Conservation (phyloP, 2,888 invertebrate genomes). For the Parthenolecanium corni region DNA sequence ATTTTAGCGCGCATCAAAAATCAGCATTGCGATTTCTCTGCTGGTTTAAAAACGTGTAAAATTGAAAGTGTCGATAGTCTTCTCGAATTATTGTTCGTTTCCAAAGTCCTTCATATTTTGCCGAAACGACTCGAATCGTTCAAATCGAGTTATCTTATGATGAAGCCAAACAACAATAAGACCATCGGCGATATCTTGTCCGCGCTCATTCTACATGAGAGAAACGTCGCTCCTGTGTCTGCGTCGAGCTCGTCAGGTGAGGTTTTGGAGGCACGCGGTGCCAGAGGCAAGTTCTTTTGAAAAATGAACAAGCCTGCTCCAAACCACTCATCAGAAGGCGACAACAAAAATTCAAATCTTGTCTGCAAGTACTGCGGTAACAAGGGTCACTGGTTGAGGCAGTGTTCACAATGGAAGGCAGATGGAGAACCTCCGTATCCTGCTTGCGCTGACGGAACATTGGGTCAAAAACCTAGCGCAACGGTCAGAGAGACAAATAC, state of each 20-base stretch:
- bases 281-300: too few species aligned
- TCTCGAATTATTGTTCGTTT: slow-evolving; percentile 18
- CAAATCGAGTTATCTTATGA: slow-evolving; percentile 28
- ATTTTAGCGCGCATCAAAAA: slow-evolving; percentile 21
- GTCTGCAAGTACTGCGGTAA: slow-evolving; percentile 34
- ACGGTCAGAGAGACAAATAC: slow-evolving; percentile 19
- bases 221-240: slow-evolving; percentile 20
- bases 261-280: too few species aligned
- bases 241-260: too few species aligned
- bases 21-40: slow-evolving; percentile 19
- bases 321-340: too few species aligned
- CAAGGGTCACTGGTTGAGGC: slow-evolving; percentile 32
- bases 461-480: background rate
- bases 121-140: slow-evolving; percentile 9
- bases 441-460: background rate
- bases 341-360: too few species aligned
- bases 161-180: slow-evolving; percentile 28
- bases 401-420: slow-evolving; percentile 34
- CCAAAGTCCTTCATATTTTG: slow-evolving; percentile 28
- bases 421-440: slow-evolving; percentile 32
- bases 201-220: slow-evolving; percentile 24
- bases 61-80: background rate
- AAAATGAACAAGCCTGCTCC: too few species aligned
- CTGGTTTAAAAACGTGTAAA: slow-evolving; percentile 7
- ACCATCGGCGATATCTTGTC: slow-evolving; percentile 24